A percentile compares a stretch with the other conserved stretches of the same genome.
These are phyloP conservation scores for Xanthorhoe designata DNA, from an alignment of 2,888 invertebrate species.

Conservation along the genomic window DNA sequence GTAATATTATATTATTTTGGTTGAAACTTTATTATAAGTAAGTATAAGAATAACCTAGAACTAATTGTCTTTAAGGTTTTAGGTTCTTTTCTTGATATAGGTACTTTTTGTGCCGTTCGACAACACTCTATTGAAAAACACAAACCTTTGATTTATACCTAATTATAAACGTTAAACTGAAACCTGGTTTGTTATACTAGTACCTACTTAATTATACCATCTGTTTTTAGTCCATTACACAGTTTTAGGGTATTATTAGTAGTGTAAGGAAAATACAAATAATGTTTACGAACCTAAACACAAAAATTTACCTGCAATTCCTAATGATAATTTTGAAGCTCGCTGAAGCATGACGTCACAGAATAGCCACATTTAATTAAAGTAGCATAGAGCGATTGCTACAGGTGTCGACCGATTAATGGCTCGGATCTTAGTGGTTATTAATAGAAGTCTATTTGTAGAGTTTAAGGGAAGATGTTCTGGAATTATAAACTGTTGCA, in stretches of 20 bases:
- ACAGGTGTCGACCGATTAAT: constrained; percentile 27
- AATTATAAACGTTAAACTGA: no score
- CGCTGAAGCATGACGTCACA: constrained; percentile 1
- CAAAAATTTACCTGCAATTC: constrained; percentile 5
- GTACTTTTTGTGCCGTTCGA: no score
- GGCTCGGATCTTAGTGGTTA: constrained; percentile 13
- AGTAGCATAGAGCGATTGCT: constrained; percentile 4
- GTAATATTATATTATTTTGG: no score
- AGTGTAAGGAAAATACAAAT: background rate
- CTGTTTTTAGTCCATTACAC: background rate
- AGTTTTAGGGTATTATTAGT: background rate
- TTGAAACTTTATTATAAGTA: no score
- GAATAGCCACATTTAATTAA: constrained; percentile 16
- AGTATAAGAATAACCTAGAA: no score
- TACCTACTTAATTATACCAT: background rate
- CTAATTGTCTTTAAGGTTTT: no score
- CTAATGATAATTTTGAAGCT: constrained; percentile 1
- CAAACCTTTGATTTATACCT: no score
- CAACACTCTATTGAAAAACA: no score
- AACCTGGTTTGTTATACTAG: no score
- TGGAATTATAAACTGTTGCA: background rate
- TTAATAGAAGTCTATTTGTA: constrained; percentile 18
- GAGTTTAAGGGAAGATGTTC: background rate
- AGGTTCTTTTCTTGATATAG: no score
- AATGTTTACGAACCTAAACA: background rate